Percentiles rank a stretch among this genome's conserved stretches.
Evolutionary conservation across 2,888 invertebrate species (phyloP).

Genomic region (Eucera pruinosa): DNA sequence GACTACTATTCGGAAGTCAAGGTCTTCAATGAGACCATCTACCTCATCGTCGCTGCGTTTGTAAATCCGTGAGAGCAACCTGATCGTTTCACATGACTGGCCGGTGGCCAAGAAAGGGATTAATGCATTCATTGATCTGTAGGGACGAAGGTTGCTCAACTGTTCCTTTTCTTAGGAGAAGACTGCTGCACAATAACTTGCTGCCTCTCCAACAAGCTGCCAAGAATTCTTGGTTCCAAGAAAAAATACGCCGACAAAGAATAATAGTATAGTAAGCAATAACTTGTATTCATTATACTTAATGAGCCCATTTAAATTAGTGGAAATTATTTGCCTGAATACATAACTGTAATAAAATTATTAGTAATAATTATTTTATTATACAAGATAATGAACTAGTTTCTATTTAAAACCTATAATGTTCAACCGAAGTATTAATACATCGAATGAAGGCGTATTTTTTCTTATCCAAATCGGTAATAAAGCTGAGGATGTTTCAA

Average conservation of each 20-base stretch:
- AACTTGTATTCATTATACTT: background rate
- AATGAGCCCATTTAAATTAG: background rate
- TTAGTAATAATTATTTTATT: too few relatives aligned
- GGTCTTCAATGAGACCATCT: slow-evolving; percentile 10
- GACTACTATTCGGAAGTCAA: slow-evolving; percentile 23
- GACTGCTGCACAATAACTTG: slow-evolving; percentile 15
- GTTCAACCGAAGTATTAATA: too few relatives aligned
- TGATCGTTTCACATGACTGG: slow-evolving; percentile 41
- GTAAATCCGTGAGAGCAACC: slow-evolving; percentile 32
- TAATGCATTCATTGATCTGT: slow-evolving; percentile 32
- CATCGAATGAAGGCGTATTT: too few relatives aligned
- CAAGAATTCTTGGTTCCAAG: slow-evolving; percentile 3
- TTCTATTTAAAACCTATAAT: too few relatives aligned
- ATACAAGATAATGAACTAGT: too few relatives aligned
- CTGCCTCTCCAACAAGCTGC: background rate
- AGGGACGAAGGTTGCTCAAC: slow-evolving; percentile 31
- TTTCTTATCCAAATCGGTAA: background rate
- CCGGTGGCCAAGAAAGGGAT: slow-evolving; percentile 25
- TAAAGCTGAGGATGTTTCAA: background rate
- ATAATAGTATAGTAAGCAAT: background rate
- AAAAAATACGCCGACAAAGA: slow-evolving; percentile 3
- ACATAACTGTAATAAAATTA: too few relatives aligned
- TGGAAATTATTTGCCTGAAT: too few relatives aligned
- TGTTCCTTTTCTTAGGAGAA: slow-evolving; percentile 14
- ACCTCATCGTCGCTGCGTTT: slow-evolving; percentile 16